Conservation (phyloP, 2,797 vertebrate genomes). For the Trachurus trachurus region DNA sequence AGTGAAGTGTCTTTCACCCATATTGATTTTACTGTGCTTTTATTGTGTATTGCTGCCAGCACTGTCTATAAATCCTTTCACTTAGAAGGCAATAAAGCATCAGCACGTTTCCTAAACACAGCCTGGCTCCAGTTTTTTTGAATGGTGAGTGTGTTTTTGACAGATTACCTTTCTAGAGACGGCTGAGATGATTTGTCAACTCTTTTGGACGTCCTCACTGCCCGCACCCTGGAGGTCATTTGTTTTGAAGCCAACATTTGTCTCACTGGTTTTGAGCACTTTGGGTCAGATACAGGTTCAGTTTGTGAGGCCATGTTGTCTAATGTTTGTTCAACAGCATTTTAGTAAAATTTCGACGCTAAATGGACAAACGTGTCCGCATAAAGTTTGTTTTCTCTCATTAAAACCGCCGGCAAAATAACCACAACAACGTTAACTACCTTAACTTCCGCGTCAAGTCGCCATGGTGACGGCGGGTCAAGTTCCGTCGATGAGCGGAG, state of each 20-base stretch:
- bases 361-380: not conserved
- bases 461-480: constrained; percentile 63
- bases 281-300: not conserved
- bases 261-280: constrained; percentile 22
- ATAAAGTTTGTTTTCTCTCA: no score
- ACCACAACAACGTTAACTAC: not conserved
- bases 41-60: constrained; percentile 33
- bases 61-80: constrained; percentile 38
- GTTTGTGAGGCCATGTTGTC: not conserved
- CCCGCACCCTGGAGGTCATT: not conserved
- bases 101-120: constrained; percentile 9
- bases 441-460: constrained; percentile 43
- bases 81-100: constrained; percentile 35
- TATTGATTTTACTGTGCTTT: constrained; percentile 35
- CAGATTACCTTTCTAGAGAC: constrained; percentile 74
- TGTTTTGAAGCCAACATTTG: constrained; percentile 46
- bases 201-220: constrained; percentile 19
- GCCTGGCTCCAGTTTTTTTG: not conserved
- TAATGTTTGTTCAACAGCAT: not conserved
- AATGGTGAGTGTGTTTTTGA: constrained; percentile 27
- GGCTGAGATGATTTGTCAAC: constrained; percentile 47
- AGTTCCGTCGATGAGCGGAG: not conserved
- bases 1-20: constrained; percentile 16
- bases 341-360: not conserved
- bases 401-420: not conserved